Conservation (phyloP, 2,888 invertebrate species). For the Parnassius glacialis region DNA sequence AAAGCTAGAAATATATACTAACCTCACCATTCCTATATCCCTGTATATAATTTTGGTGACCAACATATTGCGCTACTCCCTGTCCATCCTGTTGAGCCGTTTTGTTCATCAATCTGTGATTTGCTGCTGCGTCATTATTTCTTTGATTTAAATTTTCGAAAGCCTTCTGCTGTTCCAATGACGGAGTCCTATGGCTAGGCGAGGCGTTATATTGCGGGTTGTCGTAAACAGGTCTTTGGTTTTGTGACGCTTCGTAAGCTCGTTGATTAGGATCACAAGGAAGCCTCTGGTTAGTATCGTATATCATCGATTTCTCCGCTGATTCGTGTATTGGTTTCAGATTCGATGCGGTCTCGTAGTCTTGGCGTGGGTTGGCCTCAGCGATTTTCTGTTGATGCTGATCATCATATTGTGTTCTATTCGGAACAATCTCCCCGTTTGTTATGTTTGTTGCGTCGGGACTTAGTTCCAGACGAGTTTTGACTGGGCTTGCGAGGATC, state of each 20-base stretch:
- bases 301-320: slow-evolving; percentile 12
- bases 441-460: slow-evolving; percentile 1
- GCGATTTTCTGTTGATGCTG: neutral
- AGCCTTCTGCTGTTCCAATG: slow-evolving; percentile 22
- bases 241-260: slow-evolving; percentile 15
- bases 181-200: slow-evolving; percentile 21
- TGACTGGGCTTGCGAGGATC: slow-evolving; percentile 42
- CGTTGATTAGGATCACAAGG: slow-evolving; percentile 32
- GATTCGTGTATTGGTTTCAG: slow-evolving; percentile 8
- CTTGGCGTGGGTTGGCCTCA: neutral
- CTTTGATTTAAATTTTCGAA: slow-evolving; percentile 34
- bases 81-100: slow-evolving; percentile 43
- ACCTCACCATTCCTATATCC: slow-evolving; percentile 55
- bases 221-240: slow-evolving; percentile 27
- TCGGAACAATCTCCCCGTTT: neutral
- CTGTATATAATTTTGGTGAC: slow-evolving; percentile 38
- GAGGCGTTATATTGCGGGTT: slow-evolving; percentile 16
- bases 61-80: slow-evolving; percentile 40
- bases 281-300: slow-evolving; percentile 19
- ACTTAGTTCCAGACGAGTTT: slow-evolving; percentile 36
- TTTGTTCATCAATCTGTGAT: slow-evolving; percentile 32
- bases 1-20: slow-evolving; percentile 8
- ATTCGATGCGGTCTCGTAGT: slow-evolving; percentile 2
- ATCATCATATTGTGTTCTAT: neutral
- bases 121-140: slow-evolving; percentile 22